These are phyloP conservation scores for Gephyroberyx darwinii DNA, from an alignment of 2,797 vertebrate species.

Conservation along the genomic window DNA sequence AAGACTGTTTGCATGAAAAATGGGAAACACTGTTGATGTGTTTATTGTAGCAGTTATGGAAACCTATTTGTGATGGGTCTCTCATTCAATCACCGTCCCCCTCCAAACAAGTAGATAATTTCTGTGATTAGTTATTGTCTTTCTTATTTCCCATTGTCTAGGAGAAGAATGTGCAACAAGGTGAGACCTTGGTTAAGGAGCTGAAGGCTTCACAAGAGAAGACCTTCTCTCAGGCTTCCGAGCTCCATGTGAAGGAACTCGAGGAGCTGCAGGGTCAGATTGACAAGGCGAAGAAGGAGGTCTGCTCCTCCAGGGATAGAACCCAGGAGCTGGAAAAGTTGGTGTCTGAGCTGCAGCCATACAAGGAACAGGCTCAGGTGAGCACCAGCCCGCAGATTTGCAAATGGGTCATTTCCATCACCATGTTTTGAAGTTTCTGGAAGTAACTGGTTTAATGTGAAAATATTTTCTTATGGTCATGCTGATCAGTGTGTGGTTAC, in stretches of 20 bases:
- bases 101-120: slow-evolving; percentile 1
- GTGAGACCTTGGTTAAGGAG: slow-evolving; percentile 78
- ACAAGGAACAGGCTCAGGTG: slow-evolving; percentile 89
- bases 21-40: background rate
- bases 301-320: slow-evolving; percentile 75
- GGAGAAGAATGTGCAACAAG: slow-evolving; percentile 82
- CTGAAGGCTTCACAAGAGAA: slow-evolving; percentile 83
- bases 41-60: background rate
- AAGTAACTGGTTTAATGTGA: background rate
- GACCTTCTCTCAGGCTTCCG: slow-evolving; percentile 75
- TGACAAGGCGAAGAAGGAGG: slow-evolving; percentile 77
- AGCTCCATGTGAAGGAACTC: slow-evolving; percentile 77
- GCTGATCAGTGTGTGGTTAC: background rate
- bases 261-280: slow-evolving; percentile 76
- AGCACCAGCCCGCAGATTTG: background rate
- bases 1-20: background rate
- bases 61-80: background rate
- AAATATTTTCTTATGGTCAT: slow-evolving; percentile 1
- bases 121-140: slow-evolving; percentile 1
- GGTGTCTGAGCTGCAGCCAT: slow-evolving; percentile 82
- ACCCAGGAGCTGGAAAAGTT: slow-evolving; percentile 79
- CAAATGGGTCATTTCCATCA: background rate
- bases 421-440: background rate
- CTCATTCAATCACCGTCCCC: background rate
- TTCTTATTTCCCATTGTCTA: slow-evolving; percentile 57